Evolutionary conservation across 1,140 invertebrate genomes (phyloP).

Genomic region (Diplogasteroides magnus): DNA sequence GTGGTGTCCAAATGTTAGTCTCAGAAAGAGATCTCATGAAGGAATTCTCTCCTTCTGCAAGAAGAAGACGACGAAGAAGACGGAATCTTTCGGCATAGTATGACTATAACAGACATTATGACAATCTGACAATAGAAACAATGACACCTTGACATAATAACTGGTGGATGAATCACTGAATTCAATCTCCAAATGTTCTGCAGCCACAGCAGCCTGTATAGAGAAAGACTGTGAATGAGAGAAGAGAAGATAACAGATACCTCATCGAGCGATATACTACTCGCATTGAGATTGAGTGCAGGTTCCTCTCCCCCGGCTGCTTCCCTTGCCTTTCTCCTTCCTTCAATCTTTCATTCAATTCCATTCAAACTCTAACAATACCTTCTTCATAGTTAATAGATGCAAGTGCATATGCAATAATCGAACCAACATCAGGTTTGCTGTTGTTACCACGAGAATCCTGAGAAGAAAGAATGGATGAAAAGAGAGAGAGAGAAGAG

Average conservation of each 20-base stretch:
- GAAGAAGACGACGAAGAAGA: conserved; percentile 67
- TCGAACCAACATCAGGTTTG: conserved; percentile 73
- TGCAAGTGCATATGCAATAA: conserved; percentile 75
- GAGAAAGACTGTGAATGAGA: too few relatives aligned
- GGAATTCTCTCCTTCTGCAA: conserved; percentile 64
- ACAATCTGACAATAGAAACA: conserved; percentile 56
- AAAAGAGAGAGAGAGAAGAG: conserved; percentile 9
- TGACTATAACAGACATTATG: conserved; percentile 69
- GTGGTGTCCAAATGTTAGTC: conserved; percentile 85
- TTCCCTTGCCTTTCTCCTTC: conserved; percentile 10
- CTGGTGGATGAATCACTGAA: conserved; percentile 43
- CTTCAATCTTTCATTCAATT: neutral
- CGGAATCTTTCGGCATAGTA: conserved; percentile 74
- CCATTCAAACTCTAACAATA: too few relatives aligned
- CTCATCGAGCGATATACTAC: conserved; percentile 9
- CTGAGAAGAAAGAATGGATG: neutral
- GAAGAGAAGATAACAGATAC: too few relatives aligned
- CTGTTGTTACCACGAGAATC: conserved; percentile 39
- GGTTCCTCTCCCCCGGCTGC: conserved; percentile 24
- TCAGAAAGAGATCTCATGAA: conserved; percentile 74
- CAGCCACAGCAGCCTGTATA: conserved; percentile 1
- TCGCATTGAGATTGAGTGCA: conserved; percentile 24
- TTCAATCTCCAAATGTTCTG: conserved; percentile 40
- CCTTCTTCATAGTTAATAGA: conserved; percentile 39
- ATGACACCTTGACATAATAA: conserved; percentile 48